phyloP scores from a whole-genome alignment of 2,113 vertebrate genomes.

The Mobula hypostoma region DNA sequence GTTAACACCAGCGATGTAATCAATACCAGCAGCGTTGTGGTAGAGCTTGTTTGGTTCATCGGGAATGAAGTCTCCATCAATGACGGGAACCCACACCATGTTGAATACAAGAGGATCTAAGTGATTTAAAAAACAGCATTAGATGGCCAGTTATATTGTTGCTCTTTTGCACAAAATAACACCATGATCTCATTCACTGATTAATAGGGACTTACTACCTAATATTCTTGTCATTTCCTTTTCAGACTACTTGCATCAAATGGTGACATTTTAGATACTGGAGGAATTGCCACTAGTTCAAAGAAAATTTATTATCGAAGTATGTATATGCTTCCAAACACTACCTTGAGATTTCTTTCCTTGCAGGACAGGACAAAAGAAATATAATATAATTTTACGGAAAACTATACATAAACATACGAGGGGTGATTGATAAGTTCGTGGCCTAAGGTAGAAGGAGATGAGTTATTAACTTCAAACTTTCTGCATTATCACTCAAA shows the following conservation, averaged over 20 bases:
- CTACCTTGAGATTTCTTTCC: too few relatives aligned
- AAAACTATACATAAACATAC: too few relatives aligned
- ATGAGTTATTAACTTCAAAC: too few relatives aligned
- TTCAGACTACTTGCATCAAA: not conserved
- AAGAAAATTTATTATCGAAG: too few relatives aligned
- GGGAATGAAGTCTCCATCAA: constrained; percentile 85
- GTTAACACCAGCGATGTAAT: constrained; percentile 76
- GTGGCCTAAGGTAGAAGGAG: too few relatives aligned
- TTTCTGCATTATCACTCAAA: too few relatives aligned
- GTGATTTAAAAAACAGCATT: not conserved
- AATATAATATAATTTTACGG: too few relatives aligned
- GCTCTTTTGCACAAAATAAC: not conserved
- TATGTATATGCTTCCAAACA: too few relatives aligned
- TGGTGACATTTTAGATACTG: not conserved
- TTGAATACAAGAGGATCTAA: constrained; percentile 66
- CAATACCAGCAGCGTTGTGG: constrained; percentile 67
- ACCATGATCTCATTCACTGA: not conserved
- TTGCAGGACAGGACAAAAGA: too few relatives aligned
- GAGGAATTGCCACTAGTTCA: not conserved
- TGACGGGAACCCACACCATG: constrained; percentile 61
- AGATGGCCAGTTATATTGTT: not conserved
- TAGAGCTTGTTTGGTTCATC: constrained; percentile 67
- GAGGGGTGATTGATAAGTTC: too few relatives aligned
- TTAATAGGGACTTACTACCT: not conserved
- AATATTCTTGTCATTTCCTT: not conserved